A percentile compares a stretch with the other conserved stretches of the same genome.
phyloP scores from a whole-genome alignment of 1,140 invertebrate genomes.

The Drosophila sturtevanti region DNA sequence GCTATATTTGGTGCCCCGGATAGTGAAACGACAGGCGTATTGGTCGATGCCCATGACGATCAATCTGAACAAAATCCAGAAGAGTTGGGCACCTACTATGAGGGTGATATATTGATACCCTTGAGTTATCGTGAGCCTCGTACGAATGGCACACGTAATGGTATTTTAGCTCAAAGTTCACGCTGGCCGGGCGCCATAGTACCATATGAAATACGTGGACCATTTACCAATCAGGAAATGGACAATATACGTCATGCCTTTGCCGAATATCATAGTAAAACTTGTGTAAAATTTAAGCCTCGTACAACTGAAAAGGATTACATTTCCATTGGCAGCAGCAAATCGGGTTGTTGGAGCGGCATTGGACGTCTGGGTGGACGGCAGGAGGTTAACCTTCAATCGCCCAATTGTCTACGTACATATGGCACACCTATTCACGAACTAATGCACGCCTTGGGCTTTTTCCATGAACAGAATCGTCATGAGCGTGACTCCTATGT shows the following conservation, averaged over 20 bases:
- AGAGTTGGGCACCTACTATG: slow-evolving; percentile 88
- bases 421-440: slow-evolving; percentile 92
- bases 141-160: slow-evolving; percentile 83
- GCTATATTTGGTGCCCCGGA: slow-evolving; percentile 84
- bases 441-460: slow-evolving; percentile 92
- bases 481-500: slow-evolving; percentile 91
- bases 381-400: slow-evolving; percentile 79
- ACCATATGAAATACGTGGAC: slow-evolving; percentile 88
- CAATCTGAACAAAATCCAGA: slow-evolving; percentile 87
- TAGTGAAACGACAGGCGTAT: slow-evolving; percentile 83
- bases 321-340: slow-evolving; percentile 86
- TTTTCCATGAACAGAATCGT: slow-evolving; percentile 93
- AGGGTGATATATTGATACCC: slow-evolving; percentile 88
- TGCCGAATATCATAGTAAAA: slow-evolving; percentile 87
- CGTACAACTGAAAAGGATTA: slow-evolving; percentile 87
- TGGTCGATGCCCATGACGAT: slow-evolving; percentile 86
- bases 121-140: slow-evolving; percentile 83
- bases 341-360: slow-evolving; percentile 91
- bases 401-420: slow-evolving; percentile 88
- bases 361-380: slow-evolving; percentile 87
- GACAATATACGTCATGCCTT: slow-evolving; percentile 86
- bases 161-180: slow-evolving; percentile 84
- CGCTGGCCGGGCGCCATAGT: slow-evolving; percentile 88
- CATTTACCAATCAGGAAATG: slow-evolving; percentile 84
- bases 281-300: slow-evolving; percentile 88